Evolutionary conservation across 37 sponge, comb jelly and placozoan genomes (phyloP), one percentile per base, ranked within the genome.

Genomic region (Corticium candelabrum): DNA sequence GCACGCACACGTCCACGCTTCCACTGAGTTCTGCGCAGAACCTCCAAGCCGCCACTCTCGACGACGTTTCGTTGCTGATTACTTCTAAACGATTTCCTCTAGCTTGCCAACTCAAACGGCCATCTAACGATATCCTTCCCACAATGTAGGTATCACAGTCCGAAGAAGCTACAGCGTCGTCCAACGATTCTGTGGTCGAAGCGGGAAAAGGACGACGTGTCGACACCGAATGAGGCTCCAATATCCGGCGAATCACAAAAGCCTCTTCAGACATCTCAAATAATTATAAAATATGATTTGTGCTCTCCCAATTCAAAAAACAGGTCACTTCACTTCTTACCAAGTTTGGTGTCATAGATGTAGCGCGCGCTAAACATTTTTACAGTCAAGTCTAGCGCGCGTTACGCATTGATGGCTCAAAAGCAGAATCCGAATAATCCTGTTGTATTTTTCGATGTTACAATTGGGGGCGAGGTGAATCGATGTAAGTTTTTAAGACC

Each of bases 381-480:
- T n/a, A n/a, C n/a, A n/a, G n/a, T n/a, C n/a, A n/a, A n/a, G n/a
- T n/a, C n/a, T n/a, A n/a, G n/a, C n/a, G n/a, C n/a, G n/a, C n/a
- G n/a, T 50, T 11, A 11, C 11, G 11, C 62, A 11, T 11, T 27
- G 21, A 50, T 50, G 62, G 62, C 62, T 50, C 62, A 50, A 21
- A 50, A 50, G 62, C 62, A 50, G 73, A 29, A 70, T 70, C 73
- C 73, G 5, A 70, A 32, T 70, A 96, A 96, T 71, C 99, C 99
- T 21, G 82, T 97, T 1, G 99, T 97, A 4, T 97, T 97, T 83
- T 94, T 97, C 67, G 99, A 97, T 75, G 77, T 97, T 68, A 91
- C 92, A 37, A 91, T 97, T 79, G 99, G 95, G 3, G 99, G 94
- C 5, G 86, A 91, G 73, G 62, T 21, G 21, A 50, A 27, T 11